Conservation (phyloP, 1,140 invertebrate species). For the Bombyx mandarina region DNA sequence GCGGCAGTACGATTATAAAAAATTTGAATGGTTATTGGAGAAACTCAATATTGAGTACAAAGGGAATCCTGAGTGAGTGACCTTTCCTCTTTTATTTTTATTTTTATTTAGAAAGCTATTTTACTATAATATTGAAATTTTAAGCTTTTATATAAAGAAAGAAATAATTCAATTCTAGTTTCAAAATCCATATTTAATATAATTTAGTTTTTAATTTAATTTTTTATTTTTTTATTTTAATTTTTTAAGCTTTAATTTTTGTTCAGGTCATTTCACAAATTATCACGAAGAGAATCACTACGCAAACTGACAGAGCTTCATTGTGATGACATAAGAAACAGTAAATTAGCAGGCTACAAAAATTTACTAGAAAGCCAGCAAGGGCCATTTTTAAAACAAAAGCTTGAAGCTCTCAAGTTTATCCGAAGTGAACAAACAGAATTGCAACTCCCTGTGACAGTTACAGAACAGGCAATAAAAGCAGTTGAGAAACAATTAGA, state of each 20-base stretch:
- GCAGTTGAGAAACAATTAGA: slow-evolving; percentile 70
- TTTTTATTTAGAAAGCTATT: background rate
- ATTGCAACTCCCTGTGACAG: slow-evolving; percentile 74
- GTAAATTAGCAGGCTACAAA: slow-evolving; percentile 77
- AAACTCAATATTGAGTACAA: slow-evolving; percentile 84
- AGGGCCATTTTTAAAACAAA: slow-evolving; percentile 75
- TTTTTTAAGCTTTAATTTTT: no score
- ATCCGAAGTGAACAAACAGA: slow-evolving; percentile 80
- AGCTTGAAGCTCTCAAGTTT: slow-evolving; percentile 75
- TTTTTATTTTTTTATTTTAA: no score
- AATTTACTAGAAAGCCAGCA: slow-evolving; percentile 76
- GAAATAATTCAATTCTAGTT: background rate
- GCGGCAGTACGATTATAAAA: slow-evolving; percentile 82
- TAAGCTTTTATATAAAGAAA: no score
- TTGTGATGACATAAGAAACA: slow-evolving; percentile 76
- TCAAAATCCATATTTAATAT: no score
- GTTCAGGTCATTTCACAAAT: slow-evolving; percentile 60
- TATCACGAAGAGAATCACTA: slow-evolving; percentile 78
- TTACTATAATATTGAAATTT: no score
- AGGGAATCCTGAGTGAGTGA: slow-evolving; percentile 73
- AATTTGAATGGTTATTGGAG: slow-evolving; percentile 90
- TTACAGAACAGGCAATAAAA: slow-evolving; percentile 77
- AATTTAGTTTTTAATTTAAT: no score
- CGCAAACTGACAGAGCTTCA: slow-evolving; percentile 76
- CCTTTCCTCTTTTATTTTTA: background rate